These are phyloP conservation scores for Melipona beecheii DNA, from an alignment of 2,888 invertebrate genomes.

Conservation along the genomic window DNA sequence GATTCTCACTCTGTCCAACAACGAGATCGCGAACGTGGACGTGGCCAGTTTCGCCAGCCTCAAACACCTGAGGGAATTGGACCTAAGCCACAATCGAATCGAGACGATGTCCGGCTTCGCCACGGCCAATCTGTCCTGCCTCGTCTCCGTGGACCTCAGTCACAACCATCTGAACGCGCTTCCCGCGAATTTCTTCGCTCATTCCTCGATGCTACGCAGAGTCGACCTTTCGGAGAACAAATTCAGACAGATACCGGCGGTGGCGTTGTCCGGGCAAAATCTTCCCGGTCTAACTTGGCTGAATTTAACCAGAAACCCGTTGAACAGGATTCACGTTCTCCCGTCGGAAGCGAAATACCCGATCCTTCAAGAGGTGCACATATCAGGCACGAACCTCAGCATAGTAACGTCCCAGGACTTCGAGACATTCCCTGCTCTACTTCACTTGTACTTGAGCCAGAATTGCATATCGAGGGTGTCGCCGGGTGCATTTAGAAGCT, in stretches of 20 bases:
- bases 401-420: conserved; percentile 94
- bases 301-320: conserved; percentile 93
- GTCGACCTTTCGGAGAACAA: conserved; percentile 92
- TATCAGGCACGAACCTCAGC: conserved; percentile 92
- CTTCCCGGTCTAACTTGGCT: conserved; percentile 90
- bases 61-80: conserved; percentile 90
- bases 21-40: conserved; percentile 89
- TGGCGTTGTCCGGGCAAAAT: conserved; percentile 90
- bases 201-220: conserved; percentile 89
- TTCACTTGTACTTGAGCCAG: conserved; percentile 89
- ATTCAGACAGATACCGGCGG: conserved; percentile 91
- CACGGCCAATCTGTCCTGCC: conserved; percentile 90
- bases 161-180: conserved; percentile 90
- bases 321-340: conserved; percentile 90
- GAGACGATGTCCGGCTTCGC: conserved; percentile 92
- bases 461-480: conserved; percentile 92
- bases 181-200: conserved; percentile 92
- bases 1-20: conserved; percentile 88
- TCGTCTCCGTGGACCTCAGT: conserved; percentile 91
- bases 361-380: conserved; percentile 91
- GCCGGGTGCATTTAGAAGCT: conserved; percentile 92
- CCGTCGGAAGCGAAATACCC: conserved; percentile 90
- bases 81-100: conserved; percentile 91
- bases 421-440: conserved; percentile 91
- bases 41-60: conserved; percentile 91